phyloP scores from a whole-genome alignment of 2,888 invertebrate genomes.

The Sphinx pinastri region DNA sequence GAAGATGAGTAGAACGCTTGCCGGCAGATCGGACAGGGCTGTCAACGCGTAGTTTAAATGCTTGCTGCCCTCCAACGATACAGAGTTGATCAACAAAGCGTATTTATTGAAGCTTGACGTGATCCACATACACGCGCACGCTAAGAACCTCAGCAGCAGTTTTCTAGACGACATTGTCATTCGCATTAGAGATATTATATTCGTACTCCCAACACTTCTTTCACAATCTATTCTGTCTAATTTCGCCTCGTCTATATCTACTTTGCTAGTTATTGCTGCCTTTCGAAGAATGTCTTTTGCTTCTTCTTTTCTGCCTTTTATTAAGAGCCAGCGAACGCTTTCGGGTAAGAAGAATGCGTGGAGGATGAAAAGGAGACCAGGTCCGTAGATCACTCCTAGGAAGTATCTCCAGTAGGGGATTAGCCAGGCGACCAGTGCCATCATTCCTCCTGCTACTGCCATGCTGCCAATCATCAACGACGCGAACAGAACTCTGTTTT shows the following conservation, averaged over 20 bases:
- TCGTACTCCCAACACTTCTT: conserved; percentile 29
- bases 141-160: conserved; percentile 51
- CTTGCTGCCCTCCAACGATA: conserved; percentile 87
- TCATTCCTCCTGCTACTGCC: conserved; percentile 33
- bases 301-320: conserved; percentile 85
- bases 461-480: conserved; percentile 40
- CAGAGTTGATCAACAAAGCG: conserved; percentile 87
- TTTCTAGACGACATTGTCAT: conserved; percentile 49
- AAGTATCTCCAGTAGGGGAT: conserved; percentile 87
- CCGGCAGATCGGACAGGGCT: conserved; percentile 83
- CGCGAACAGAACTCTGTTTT: conserved; percentile 42
- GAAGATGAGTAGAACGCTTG: conserved; percentile 77
- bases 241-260: conserved; percentile 49
- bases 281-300: conserved; percentile 83
- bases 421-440: conserved; percentile 40
- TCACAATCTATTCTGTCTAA: conserved; percentile 51
- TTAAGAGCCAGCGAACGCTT: conserved; percentile 89
- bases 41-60: conserved; percentile 88
- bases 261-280: conserved; percentile 77
- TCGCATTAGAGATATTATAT: conserved; percentile 32
- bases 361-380: conserved; percentile 85
- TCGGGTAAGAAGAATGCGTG: conserved; percentile 88
- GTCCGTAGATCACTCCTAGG: conserved; percentile 86
- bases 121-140: conserved; percentile 61
- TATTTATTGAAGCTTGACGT: conserved; percentile 79